Percentiles rank a stretch among this genome's conserved stretches.
These are phyloP conservation scores for Diorhabda sublineata DNA, from an alignment of 1,140 invertebrate species.

Conservation along the genomic window DNA sequence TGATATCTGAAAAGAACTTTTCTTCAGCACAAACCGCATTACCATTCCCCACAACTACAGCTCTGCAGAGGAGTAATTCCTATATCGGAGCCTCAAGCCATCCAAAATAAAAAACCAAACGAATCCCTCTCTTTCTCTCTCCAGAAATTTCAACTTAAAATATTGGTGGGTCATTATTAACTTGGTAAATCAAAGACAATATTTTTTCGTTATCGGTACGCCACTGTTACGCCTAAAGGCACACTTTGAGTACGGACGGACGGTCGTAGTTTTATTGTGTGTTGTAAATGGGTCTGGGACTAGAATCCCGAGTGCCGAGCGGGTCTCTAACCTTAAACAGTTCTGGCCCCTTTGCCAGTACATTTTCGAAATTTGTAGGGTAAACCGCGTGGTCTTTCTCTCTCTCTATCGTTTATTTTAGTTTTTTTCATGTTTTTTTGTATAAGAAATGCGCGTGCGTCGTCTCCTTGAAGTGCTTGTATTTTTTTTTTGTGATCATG, in stretches of 20 bases:
- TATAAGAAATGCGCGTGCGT: not conserved
- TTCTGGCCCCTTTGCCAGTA: slow-evolving; percentile 31
- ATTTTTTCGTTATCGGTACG: not conserved
- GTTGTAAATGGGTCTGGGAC: slow-evolving; percentile 39
- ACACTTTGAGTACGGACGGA: slow-evolving; percentile 10
- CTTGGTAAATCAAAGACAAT: too few species aligned
- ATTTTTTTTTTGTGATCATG: not conserved
- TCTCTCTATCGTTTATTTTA: slow-evolving; percentile 6
- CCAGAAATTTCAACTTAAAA: too few species aligned
- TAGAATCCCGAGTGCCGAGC: slow-evolving; percentile 35
- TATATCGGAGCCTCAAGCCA: too few species aligned
- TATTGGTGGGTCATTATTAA: too few species aligned
- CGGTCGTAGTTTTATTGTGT: slow-evolving; percentile 34
- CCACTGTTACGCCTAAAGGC: slow-evolving; percentile 17
- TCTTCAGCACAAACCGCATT: too few species aligned
- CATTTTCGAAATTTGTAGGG: slow-evolving; percentile 33
- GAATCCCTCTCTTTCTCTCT: too few species aligned
- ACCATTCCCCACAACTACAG: too few species aligned
- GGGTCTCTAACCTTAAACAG: slow-evolving; percentile 35
- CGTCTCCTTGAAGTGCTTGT: slow-evolving; percentile 4
- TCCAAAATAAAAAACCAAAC: too few species aligned
- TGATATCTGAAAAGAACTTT: too few species aligned
- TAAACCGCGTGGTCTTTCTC: slow-evolving; percentile 7
- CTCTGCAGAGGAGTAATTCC: too few species aligned
- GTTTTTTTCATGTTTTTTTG: slow-evolving; percentile 22